Conservation (phyloP, 2,888 invertebrate genomes). For the Pseudococcus longispinus region DNA sequence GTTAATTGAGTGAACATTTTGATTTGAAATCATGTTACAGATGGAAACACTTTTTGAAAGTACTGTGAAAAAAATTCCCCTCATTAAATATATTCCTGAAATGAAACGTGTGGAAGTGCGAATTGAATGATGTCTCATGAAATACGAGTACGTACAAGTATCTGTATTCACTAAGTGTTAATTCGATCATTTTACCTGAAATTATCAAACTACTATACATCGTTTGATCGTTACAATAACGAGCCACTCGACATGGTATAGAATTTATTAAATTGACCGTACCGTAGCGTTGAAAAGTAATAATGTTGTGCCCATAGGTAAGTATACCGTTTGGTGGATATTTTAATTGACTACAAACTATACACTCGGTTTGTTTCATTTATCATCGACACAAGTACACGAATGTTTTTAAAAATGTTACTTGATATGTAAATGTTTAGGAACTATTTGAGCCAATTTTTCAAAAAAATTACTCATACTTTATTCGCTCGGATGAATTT, state of each 20-base stretch:
- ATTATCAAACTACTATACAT: neutral
- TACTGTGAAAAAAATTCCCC: neutral
- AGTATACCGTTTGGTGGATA: neutral
- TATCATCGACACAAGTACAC: neutral
- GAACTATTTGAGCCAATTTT: neutral
- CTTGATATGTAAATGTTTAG: neutral
- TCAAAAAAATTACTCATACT: neutral
- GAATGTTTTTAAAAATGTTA: neutral
- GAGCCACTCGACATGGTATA: neutral
- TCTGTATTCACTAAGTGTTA: neutral
- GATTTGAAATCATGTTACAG: neutral
- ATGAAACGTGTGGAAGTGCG: neutral
- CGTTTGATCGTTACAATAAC: neutral
- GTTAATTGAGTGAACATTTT: neutral
- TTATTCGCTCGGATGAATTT: neutral
- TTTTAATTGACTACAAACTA: neutral
- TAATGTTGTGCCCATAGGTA: neutral
- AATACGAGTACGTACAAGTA: neutral
- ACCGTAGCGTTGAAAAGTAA: constrained; percentile 1
- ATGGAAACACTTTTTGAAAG: neutral
- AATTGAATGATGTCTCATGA: neutral
- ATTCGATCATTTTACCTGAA: neutral
- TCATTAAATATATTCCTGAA: neutral
- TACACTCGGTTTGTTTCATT: neutral
- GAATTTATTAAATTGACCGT: neutral